phyloP scores from a whole-genome alignment of 2,797 vertebrate genomes.

The Pseudomugil gertrudae region DNA sequence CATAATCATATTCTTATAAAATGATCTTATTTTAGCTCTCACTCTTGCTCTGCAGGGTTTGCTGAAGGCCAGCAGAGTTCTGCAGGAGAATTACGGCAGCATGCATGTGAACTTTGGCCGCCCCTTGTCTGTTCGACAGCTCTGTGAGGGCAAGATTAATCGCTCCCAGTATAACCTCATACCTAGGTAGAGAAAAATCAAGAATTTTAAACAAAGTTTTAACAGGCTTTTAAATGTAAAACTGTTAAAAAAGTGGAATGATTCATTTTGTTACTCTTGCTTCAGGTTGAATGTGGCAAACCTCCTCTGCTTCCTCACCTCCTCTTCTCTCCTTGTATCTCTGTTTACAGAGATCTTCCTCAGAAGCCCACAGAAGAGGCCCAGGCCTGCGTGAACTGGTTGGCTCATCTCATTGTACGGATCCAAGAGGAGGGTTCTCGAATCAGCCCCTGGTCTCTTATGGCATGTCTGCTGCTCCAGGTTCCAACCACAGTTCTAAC shows the following conservation, averaged over 20 bases:
- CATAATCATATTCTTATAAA: no score
- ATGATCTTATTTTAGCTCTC: background rate
- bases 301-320: background rate
- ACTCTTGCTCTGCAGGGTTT: constrained; percentile 83
- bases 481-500: constrained; percentile 62
- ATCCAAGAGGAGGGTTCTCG: constrained; percentile 89
- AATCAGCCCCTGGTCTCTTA: constrained; percentile 89
- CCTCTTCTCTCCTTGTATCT: background rate
- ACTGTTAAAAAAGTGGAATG: background rate
- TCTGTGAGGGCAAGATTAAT: constrained; percentile 87
- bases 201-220: no score
- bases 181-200: constrained; percentile 83
- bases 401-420: constrained; percentile 88
- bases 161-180: constrained; percentile 87
- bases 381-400: constrained; percentile 85
- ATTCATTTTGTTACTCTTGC: background rate
- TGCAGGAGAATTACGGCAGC: constrained; percentile 90
- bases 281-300: background rate
- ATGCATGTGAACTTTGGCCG: constrained; percentile 90
- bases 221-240: no score
- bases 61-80: constrained; percentile 90
- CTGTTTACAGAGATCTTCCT: constrained; percentile 86
- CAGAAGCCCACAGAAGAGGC: constrained; percentile 85
- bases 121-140: constrained; percentile 88
- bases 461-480: constrained; percentile 88